Base-by-base conservation (phyloP, 1,140 invertebrate species). In the Ptiloglossa arizonensis region DNA sequence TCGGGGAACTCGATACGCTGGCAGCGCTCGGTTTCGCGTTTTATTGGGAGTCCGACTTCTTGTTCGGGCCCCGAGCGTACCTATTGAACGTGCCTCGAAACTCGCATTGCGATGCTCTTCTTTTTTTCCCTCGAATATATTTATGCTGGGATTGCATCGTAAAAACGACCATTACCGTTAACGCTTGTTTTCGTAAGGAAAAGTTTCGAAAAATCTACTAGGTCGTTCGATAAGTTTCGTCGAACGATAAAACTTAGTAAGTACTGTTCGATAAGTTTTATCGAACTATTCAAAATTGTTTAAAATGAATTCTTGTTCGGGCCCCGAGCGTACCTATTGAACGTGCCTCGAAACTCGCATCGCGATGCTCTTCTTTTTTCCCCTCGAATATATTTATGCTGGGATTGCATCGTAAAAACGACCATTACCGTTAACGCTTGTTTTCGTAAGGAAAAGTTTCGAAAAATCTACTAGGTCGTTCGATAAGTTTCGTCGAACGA, bases 1-100 rank as follows among this genome's bases (percentile, higher is more conserved):
- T 79, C 63, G 44, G n/a, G 74, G 74, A 77, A 82, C 75, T 71
- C 84, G 80, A 80, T 79, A 84, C 82, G 69, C 59, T 35, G 73
- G 27, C 44, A 44, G 74, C 66, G 83, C 80, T 83, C 81, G 69
- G 79, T 72, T 84, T 86, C 82, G 81, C 79, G 73, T 75, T 81
- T 83, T 69, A 75, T 76, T 69, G 54, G 54, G 66, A 56, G 73
- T 57, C 27, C 73, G 57, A 72, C 80, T 79, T 74, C 57, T 63
- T 75, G 67, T 67, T 79, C 70, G 59, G 66, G 19, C 66, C 24
- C 22, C 29, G 60, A 32, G 57, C 11, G 15, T 59, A 44, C 29
- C 73, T 76, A 76, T 76, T 76, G 52, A 60, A 73, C 41, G 70
- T 17, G 41, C 52, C 59, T 52, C 59, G 70, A 60, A 48, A 48